Percentiles rank a stretch among this genome's conserved stretches.
phyloP scores from a whole-genome alignment of 2,797 vertebrate species.

The Megalops cyprinoides region DNA sequence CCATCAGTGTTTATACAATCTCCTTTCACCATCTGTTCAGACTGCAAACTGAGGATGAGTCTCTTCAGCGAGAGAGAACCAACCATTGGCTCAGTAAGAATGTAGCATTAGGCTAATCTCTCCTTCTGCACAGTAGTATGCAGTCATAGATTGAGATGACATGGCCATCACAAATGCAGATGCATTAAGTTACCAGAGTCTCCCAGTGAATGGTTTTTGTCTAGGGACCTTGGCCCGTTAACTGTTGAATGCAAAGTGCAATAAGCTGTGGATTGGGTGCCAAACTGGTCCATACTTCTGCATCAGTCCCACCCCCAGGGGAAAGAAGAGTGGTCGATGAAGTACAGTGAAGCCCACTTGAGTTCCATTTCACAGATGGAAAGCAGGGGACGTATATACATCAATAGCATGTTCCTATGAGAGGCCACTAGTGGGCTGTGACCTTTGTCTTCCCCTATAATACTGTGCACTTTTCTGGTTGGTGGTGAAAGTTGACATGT shows the following conservation, averaged over 20 bases:
- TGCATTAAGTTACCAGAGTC: background rate
- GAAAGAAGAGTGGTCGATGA: background rate
- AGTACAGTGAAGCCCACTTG: background rate
- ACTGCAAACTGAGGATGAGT: background rate
- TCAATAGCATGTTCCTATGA: background rate
- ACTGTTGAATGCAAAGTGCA: background rate
- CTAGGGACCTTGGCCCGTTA: no score
- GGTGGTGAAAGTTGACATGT: background rate
- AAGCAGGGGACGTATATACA: background rate
- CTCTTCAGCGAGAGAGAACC: background rate
- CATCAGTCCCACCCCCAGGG: background rate
- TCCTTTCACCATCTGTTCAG: background rate
- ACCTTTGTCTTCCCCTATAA: background rate
- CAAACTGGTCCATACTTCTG: background rate
- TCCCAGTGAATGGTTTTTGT: background rate
- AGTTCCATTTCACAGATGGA: background rate
- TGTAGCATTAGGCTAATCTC: background rate
- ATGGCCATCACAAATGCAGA: background rate
- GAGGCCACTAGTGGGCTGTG: background rate
- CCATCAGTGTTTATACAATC: background rate
- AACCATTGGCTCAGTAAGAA: background rate
- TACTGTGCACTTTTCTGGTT: background rate
- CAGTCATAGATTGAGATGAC: background rate
- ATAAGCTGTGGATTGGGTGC: background rate
- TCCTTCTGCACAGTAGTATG: background rate